Evolutionary conservation across 2,888 invertebrate genomes (phyloP).

Genomic region (Cheiracanthium punctorium): DNA sequence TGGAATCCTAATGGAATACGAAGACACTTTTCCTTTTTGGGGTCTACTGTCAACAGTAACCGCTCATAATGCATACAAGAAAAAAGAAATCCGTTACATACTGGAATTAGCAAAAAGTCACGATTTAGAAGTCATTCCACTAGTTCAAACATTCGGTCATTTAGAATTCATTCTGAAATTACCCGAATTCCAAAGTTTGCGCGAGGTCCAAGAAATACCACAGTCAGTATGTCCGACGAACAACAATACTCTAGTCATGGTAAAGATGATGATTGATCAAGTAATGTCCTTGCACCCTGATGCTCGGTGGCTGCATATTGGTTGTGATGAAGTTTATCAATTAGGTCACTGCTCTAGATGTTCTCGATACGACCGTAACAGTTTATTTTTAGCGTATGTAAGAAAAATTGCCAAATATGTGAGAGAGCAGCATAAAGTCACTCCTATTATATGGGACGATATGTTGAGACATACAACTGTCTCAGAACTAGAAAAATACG

Average conservation of each 20-base stretch:
- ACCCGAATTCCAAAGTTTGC: constrained; percentile 81
- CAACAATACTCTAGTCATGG: constrained; percentile 74
- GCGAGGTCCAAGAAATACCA: constrained; percentile 83
- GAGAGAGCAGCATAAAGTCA: constrained; percentile 79
- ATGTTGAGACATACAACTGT: constrained; percentile 83
- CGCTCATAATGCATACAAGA: constrained; percentile 78
- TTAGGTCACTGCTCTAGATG: constrained; percentile 83
- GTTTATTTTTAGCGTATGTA: constrained; percentile 78
- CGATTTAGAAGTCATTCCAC: constrained; percentile 79
- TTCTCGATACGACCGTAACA: constrained; percentile 71
- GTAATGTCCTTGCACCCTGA: constrained; percentile 73
- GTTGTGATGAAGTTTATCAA: constrained; percentile 85
- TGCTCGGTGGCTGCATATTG: constrained; percentile 80
- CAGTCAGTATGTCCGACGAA: constrained; percentile 79
- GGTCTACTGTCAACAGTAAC: constrained; percentile 76
- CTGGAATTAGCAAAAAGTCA: constrained; percentile 74
- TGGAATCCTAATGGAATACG: constrained; percentile 80
- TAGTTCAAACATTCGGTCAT: constrained; percentile 79
- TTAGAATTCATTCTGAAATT: constrained; percentile 85
- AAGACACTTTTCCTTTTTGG: constrained; percentile 81
- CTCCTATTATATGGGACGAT: constrained; percentile 87
- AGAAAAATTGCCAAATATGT: constrained; percentile 80
- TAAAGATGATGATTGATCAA: constrained; percentile 76
- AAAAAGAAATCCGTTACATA: constrained; percentile 74
- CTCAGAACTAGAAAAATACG: constrained; percentile 79